A percentile compares a stretch with the other conserved stretches of the same genome.
These are phyloP conservation scores for Armadillidium nasatum DNA, from an alignment of 1,140 invertebrate species.

Conservation along the genomic window DNA sequence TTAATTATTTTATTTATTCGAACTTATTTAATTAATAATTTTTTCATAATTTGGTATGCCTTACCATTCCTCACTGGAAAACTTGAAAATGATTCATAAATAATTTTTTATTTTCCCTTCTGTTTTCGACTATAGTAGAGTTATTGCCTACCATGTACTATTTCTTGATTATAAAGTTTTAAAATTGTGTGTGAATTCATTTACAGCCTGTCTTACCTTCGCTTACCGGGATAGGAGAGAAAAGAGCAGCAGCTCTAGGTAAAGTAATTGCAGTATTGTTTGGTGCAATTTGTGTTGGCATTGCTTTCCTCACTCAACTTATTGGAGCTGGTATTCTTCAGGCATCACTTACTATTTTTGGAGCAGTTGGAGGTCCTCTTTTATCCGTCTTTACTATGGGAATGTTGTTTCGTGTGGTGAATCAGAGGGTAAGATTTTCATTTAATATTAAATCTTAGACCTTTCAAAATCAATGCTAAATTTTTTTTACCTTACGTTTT, in stretches of 20 bases:
- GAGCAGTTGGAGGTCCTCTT: constrained; percentile 71
- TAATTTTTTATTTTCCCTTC: too few species aligned
- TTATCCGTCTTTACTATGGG: constrained; percentile 73
- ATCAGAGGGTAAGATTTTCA: constrained; percentile 52
- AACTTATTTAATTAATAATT: too few species aligned
- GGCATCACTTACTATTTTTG: constrained; percentile 70
- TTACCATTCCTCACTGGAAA: too few species aligned
- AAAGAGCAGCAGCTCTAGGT: constrained; percentile 34
- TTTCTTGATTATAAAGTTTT: not conserved
- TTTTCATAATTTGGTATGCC: too few species aligned
- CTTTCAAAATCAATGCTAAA: not conserved
- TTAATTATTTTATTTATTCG: too few species aligned
- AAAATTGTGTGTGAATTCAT: not conserved
- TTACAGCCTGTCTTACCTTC: constrained; percentile 31
- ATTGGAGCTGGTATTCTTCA: constrained; percentile 65
- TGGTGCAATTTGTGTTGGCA: constrained; percentile 62
- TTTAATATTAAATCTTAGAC: not conserved
- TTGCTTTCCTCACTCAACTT: constrained; percentile 68
- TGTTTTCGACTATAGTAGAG: not conserved
- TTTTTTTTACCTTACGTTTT: not conserved
- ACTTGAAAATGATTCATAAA: too few species aligned
- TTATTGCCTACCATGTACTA: not conserved
- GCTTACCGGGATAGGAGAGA: constrained; percentile 7
- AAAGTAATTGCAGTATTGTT: constrained; percentile 64
- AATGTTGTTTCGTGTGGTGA: constrained; percentile 63